A percentile compares a stretch with the other conserved stretches of the same genome.
These are phyloP conservation scores for Gymnothorax javanicus DNA, from an alignment of 2,797 vertebrate species.

Conservation along the genomic window DNA sequence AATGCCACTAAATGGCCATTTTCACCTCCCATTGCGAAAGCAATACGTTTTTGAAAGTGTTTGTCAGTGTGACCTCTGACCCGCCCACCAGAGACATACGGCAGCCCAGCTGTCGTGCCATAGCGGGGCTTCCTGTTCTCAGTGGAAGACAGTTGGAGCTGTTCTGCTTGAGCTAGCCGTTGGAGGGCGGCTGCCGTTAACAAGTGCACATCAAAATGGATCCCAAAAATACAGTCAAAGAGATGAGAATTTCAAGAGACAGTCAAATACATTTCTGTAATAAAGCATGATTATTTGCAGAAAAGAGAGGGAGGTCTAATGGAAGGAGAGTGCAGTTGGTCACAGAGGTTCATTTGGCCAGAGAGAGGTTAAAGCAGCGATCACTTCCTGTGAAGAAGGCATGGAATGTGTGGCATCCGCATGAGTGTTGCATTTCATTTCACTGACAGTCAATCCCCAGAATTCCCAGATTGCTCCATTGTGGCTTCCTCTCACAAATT, in stretches of 20 bases:
- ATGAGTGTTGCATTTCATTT: slow-evolving; percentile 25
- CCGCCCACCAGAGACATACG: background rate
- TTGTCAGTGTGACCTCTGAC: background rate
- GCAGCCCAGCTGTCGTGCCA: background rate
- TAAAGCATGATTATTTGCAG: background rate
- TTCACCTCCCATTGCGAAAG: background rate
- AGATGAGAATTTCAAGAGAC: background rate
- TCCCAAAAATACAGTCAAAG: background rate
- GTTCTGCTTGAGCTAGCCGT: background rate
- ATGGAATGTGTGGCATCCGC: slow-evolving; percentile 25
- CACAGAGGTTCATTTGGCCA: background rate
- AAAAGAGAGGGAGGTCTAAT: background rate
- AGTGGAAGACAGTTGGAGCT: background rate
- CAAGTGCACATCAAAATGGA: background rate
- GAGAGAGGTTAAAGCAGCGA: background rate
- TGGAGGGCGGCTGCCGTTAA: background rate
- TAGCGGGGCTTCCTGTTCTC: background rate
- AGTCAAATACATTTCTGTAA: background rate
- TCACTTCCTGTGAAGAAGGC: slow-evolving; percentile 29
- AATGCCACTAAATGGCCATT: slow-evolving; percentile 5
- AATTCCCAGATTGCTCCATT: background rate
- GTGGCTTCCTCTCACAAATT: background rate
- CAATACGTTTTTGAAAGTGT: background rate
- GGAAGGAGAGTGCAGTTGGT: background rate
- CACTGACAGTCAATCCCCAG: background rate